phyloP scores from a whole-genome alignment of 2,888 invertebrate genomes.

The Lymantria monacha region DNA sequence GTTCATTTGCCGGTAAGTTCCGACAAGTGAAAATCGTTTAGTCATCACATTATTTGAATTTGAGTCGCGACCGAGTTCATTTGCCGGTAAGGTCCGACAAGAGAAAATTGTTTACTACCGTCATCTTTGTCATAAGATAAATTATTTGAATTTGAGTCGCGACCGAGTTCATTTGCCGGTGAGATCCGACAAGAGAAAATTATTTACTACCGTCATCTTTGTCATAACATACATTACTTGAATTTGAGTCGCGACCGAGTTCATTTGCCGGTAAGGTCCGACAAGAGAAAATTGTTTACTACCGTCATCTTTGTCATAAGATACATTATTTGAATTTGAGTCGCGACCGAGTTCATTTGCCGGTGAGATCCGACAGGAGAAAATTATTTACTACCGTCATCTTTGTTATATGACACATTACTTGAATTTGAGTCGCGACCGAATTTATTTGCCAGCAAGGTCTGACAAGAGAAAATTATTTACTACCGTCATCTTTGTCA shows the following conservation, averaged over 20 bases:
- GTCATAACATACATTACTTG: constrained; percentile 62
- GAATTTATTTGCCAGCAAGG: constrained; percentile 21
- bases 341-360: constrained; percentile 37
- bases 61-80: constrained; percentile 43
- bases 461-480: no score
- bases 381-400: no score
- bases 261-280: constrained; percentile 16
- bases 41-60: constrained; percentile 72
- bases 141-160: constrained; percentile 67
- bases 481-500: no score
- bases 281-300: no score
- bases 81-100: constrained; percentile 15
- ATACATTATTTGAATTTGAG: constrained; percentile 67
- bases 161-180: constrained; percentile 29
- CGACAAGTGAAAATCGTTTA: no score
- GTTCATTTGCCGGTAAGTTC: constrained; percentile 20
- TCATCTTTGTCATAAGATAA: no score
- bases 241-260: constrained; percentile 53
- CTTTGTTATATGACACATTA: constrained; percentile 58
- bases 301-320: no score
- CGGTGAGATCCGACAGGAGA: constrained; percentile 15
- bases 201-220: no score
- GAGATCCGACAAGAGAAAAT: constrained; percentile 15
- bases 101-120: no score
- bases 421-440: constrained; percentile 63